Evolutionary conservation across 2,113 vertebrate genomes (phyloP), one percentile per base, ranked within the genome.

Genomic region (Nycticebus coucang): DNA sequence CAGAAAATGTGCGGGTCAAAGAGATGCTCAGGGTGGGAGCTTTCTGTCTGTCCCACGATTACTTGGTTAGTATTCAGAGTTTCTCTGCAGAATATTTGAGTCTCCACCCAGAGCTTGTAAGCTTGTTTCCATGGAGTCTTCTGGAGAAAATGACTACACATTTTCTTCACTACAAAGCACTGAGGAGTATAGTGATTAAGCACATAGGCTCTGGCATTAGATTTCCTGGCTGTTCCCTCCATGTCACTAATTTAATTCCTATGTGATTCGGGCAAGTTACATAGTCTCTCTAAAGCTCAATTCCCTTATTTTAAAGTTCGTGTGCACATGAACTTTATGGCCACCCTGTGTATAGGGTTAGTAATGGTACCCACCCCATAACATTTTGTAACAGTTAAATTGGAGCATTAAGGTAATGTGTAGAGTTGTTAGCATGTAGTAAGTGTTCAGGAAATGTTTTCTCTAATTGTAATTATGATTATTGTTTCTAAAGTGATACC

Each of bases 241-340:
- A 33, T 45, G n/a, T 86, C 78, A 19, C 72, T 71, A 83, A 71
- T 59, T 91, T 77, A 95, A 93, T 66, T 78, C n/a, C 28, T 82
- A 2, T 12, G 13, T 45, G 19, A 22, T 33, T 69, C 19, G 21
- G 17, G 7, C 81, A 69, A 78, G 30, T 83, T 55, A 50, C 30
- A 75, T 89, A 26, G 33, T 57, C 21, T 89, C 26, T 69, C 41
- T 41, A 77, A 45, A 62, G 10, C 4, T 21, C 22, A 21, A 3
- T 66, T 82, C 81, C 41, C 26, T 90, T 30, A 85, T 86, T 75
- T 93, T 50, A 50, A 50, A 50, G 10, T 50, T 50, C 1, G 10
- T 50, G 45, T 50, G 45, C 45, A 50, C 45, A 50, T 50, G 45
- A 50, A 50, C 45, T 50, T 50, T 50, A 50, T 50, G 45, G 45